phyloP scores from a whole-genome alignment of 2,888 invertebrate species.

The Hyalella azteca region DNA sequence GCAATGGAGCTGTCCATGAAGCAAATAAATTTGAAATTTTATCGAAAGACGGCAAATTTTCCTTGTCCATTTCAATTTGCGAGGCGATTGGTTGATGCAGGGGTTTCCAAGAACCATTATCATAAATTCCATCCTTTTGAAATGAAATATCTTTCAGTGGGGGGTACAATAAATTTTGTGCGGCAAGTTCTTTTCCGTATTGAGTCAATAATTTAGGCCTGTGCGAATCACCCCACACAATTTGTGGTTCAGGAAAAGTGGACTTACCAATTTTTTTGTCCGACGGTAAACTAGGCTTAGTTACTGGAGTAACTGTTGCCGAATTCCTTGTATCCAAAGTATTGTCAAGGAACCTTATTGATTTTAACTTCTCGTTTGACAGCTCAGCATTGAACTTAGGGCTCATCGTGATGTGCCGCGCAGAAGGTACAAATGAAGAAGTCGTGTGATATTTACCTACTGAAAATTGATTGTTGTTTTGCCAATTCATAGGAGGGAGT shows the following conservation, averaged over 20 bases:
- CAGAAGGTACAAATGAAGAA: not conserved
- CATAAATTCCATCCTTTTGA: not conserved
- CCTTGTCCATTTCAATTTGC: not conserved
- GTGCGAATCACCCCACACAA: not conserved
- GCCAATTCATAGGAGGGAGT: no score
- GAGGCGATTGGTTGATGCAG: not conserved
- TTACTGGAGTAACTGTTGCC: not conserved
- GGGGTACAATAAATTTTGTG: not conserved
- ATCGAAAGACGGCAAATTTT: not conserved
- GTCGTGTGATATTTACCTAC: not conserved
- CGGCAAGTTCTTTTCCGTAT: not conserved
- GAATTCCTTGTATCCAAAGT: not conserved
- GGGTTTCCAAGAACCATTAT: not conserved
- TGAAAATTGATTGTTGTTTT: not conserved
- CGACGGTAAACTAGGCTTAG: not conserved
- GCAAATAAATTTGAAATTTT: not conserved
- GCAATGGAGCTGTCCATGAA: not conserved
- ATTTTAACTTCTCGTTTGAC: not conserved
- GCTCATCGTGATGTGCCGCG: not conserved
- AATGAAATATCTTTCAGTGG: not conserved
- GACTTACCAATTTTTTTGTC: not conserved
- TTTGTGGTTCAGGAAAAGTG: not conserved
- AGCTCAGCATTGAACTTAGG: no score
- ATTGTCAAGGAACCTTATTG: not conserved
- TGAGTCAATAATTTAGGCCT: not conserved